A percentile compares a stretch with the other conserved stretches of the same genome.
These are phyloP conservation scores for Falco punctatus DNA, from an alignment of 2,113 vertebrate species.

Conservation along the genomic window DNA sequence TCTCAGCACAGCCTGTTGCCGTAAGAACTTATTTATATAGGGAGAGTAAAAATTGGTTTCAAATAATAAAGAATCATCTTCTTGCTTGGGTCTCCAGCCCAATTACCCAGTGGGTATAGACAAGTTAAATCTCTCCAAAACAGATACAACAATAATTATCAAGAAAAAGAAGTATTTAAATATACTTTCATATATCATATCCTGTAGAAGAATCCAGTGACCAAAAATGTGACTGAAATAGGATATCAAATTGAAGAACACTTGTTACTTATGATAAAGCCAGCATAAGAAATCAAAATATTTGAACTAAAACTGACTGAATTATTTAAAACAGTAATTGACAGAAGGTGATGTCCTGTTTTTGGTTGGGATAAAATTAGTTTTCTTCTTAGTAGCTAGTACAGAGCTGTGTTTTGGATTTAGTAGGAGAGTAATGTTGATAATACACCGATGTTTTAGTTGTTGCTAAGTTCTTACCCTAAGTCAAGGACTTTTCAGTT, in stretches of 20 bases:
- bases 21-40: not conserved
- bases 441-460: too few relatives aligned
- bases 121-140: not conserved
- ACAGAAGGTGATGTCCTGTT: not conserved
- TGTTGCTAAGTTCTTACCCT: too few relatives aligned
- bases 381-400: too few relatives aligned
- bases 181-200: not conserved
- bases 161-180: not conserved
- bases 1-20: not conserved
- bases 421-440: too few relatives aligned
- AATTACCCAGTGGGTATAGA: not conserved
- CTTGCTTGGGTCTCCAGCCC: not conserved
- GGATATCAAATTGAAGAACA: not conserved
- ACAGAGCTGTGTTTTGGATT: too few relatives aligned
- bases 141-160: not conserved
- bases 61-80: not conserved
- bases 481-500: too few relatives aligned
- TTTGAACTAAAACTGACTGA: not conserved
- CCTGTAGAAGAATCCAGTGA: not conserved
- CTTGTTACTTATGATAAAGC: not conserved
- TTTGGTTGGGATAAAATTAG: too few relatives aligned
- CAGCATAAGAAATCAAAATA: not conserved
- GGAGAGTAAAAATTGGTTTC: not conserved
- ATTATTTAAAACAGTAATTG: not conserved
- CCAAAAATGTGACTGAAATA: not conserved